Conservation (phyloP, 2,888 invertebrate genomes). For the Biston betularia region DNA sequence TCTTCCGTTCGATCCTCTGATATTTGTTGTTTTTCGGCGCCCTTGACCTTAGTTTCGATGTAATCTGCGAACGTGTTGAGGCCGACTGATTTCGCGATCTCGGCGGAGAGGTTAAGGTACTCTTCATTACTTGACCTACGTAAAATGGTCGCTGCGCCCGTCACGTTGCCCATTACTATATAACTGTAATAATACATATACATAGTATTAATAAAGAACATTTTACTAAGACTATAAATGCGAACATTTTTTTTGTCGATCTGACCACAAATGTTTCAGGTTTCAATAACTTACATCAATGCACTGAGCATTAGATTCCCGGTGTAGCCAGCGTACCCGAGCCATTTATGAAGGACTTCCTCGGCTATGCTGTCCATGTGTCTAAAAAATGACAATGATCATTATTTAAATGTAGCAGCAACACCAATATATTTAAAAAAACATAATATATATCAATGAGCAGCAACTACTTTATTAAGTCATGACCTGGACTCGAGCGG, state of each 20-base stretch:
- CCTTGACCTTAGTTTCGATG: conserved; percentile 52
- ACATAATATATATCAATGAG: too few species aligned
- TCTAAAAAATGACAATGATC: conserved; percentile 49
- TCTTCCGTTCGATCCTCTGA: conserved; percentile 46
- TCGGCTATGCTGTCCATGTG: conserved; percentile 74
- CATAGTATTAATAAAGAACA: too few species aligned
- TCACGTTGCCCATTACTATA: conserved; percentile 84
- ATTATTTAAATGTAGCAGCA: too few species aligned
- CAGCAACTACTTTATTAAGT: too few species aligned
- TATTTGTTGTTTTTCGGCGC: conserved; percentile 42
- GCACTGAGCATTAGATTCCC: conserved; percentile 54
- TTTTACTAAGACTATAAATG: too few species aligned
- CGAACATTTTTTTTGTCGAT: background rate
- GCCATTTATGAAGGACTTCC: conserved; percentile 63
- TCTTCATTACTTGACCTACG: conserved; percentile 84
- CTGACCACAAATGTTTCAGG: too few species aligned
- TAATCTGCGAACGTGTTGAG: conserved; percentile 72
- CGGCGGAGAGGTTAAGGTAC: conserved; percentile 85
- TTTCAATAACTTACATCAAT: conserved; percentile 59
- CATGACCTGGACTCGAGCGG: too few species aligned
- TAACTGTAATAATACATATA: conserved; percentile 79
- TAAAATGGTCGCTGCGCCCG: conserved; percentile 87
- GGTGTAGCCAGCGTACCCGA: conserved; percentile 23
- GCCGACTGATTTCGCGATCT: conserved; percentile 84
- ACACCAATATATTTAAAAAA: too few species aligned